Conservation (phyloP, 2,888 invertebrate species). For the Drosophila siamana region DNA sequence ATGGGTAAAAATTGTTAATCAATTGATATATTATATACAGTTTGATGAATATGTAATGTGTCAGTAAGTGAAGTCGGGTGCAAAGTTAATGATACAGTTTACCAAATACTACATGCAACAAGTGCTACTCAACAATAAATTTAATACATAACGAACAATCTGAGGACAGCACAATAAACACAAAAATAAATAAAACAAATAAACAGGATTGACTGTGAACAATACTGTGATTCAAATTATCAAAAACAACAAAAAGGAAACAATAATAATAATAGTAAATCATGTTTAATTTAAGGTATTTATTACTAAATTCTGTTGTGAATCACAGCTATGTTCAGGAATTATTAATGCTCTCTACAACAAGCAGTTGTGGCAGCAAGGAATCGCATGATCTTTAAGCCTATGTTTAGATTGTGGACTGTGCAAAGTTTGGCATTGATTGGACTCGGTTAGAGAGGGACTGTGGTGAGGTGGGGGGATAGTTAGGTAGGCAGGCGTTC, state of each 20-base stretch:
- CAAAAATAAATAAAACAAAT: neutral
- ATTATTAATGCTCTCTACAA: slow-evolving; percentile 12
- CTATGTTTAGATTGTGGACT: slow-evolving; percentile 15
- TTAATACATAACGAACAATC: slow-evolving; percentile 2
- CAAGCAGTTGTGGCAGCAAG: slow-evolving; percentile 10
- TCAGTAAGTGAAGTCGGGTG: slow-evolving; percentile 9
- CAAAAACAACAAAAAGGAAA: neutral
- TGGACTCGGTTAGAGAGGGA: slow-evolving; percentile 2
- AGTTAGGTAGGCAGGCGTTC: slow-evolving; percentile 5
- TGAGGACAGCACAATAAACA: slow-evolving; percentile 7
- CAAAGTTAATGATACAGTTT: slow-evolving; percentile 9
- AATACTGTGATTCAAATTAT: slow-evolving; percentile 8
- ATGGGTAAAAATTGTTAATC: slow-evolving; percentile 77
- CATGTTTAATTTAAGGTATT: neutral
- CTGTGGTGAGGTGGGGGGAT: neutral
- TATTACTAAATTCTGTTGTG: neutral
- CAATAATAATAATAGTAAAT: neutral
- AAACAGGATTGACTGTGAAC: neutral
- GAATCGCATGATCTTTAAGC: slow-evolving; percentile 10
- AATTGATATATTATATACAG: slow-evolving; percentile 73
- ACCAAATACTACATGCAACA: slow-evolving; percentile 5
- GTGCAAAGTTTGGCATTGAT: slow-evolving; percentile 13
- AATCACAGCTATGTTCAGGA: slow-evolving; percentile 4
- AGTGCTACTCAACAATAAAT: neutral
- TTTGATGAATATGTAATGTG: slow-evolving; percentile 51